These are phyloP conservation scores for Macrotis lagotis DNA, from an alignment of 2,113 vertebrate genomes.

Conservation along the genomic window DNA sequence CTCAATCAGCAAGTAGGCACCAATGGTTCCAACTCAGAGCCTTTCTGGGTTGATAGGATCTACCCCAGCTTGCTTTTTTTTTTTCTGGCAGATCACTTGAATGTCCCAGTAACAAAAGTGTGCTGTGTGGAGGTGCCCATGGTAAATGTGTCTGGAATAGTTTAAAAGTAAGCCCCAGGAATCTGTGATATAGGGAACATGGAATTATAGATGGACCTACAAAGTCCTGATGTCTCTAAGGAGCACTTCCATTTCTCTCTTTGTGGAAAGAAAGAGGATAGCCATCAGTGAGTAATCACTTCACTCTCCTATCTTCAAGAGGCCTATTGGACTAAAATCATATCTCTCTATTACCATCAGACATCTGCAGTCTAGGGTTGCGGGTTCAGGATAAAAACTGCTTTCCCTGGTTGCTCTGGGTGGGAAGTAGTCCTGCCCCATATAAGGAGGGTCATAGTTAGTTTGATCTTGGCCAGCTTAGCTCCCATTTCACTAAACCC, in stretches of 20 bases:
- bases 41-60: background rate
- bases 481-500: background rate
- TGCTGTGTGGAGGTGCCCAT: background rate
- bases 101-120: background rate
- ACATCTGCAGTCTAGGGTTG: background rate
- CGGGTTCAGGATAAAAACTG: background rate
- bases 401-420: background rate
- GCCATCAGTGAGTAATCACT: background rate
- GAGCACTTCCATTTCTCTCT: background rate
- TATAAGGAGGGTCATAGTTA: background rate
- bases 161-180: background rate
- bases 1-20: background rate
- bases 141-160: background rate
- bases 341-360: background rate
- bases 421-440: background rate
- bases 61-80: background rate
- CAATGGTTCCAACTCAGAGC: background rate
- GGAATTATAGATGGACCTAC: background rate
- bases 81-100: background rate
- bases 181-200: background rate
- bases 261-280: background rate
- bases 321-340: background rate
- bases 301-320: background rate
- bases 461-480: slow-evolving; percentile 2
- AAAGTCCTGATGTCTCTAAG: background rate